Evolutionary conservation across 2,888 invertebrate species (phyloP).

Genomic region (Tetrapedia diversipes): DNA sequence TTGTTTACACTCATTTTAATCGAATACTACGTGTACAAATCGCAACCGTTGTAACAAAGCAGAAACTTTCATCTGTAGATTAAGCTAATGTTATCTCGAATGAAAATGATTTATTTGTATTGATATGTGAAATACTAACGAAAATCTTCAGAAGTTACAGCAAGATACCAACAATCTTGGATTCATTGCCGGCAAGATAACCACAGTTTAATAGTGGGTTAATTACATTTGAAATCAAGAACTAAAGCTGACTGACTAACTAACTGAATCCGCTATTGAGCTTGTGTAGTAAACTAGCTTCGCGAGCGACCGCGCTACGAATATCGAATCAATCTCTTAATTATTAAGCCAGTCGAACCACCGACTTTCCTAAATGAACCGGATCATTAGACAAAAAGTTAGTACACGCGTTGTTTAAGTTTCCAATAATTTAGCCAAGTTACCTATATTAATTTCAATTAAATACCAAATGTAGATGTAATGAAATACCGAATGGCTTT

Average conservation of each 20-base stretch:
- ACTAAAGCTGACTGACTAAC: conserved; percentile 24
- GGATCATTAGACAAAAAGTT: conserved; percentile 1
- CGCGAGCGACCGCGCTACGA: conserved; percentile 14
- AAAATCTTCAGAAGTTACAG: too few relatives aligned
- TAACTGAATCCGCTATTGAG: conserved; percentile 44
- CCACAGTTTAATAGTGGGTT: conserved; percentile 40
- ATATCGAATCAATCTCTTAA: conserved; percentile 16
- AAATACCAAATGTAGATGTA: neutral
- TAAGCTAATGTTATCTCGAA: neutral
- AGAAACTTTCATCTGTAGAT: too few relatives aligned
- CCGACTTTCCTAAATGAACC: conserved; percentile 15
- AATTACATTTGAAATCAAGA: conserved; percentile 57
- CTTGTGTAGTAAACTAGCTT: conserved; percentile 31
- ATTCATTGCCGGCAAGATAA: neutral
- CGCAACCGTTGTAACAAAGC: too few relatives aligned
- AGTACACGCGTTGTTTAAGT: neutral
- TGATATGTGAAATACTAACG: too few relatives aligned
- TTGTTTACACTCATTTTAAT: too few relatives aligned
- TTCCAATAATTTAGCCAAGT: too few relatives aligned
- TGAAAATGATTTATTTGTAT: too few relatives aligned
- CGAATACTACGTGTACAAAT: too few relatives aligned
- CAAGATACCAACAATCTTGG: conserved; percentile 38
- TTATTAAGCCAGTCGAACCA: conserved; percentile 6
- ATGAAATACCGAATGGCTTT: too few relatives aligned
- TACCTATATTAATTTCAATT: too few relatives aligned